Evolutionary conservation across 1,140 invertebrate species (phyloP), one percentile per base, ranked within the genome.

Genomic region (Archegozetes longisetosus): DNA sequence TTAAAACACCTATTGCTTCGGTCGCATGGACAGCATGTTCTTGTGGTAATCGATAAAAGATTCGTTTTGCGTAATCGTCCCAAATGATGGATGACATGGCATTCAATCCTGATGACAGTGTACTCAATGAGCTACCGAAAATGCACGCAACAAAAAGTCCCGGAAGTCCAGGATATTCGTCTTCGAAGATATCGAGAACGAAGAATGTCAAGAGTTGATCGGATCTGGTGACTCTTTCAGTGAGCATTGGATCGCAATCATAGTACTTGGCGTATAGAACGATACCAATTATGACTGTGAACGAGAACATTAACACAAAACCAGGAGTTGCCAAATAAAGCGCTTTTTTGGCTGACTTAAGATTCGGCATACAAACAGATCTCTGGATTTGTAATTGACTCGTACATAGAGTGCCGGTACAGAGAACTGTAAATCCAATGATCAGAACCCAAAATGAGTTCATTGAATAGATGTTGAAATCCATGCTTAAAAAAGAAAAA

Each of bases 81-180:
- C 88, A 83, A 2, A 85, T 85, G 2, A 94, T 85, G 0, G 91
- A 89, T 0, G 90, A 83, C 51, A 95, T 72, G 0, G 89, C 91
- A 69, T 93, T 94, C 51, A 94, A 71, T 0, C 88, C 88, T 24
- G 87, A 88, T 0, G 89, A 90, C 1, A 95, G 85, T 2, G 91
- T 93, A 66, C 88, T 92, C 6, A 85, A 70, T 32, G 82, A 82
- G 13, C 82, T 83, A 55, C 80, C 80, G 64, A 84, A 84, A 27
- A 85, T 78, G 22, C 86, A 85, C 2, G 88, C 84, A 0, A 91
- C 86, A 69, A 95, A 93, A 61, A 95, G 80, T 6, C 91, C 89
- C 0, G 86, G 81, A 9, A 92, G 70, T 1, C 86, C 86, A 12
- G 77, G 79, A 3, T 82, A 70, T 28, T 67, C 49, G 64, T 84